Evolutionary conservation across 2,888 invertebrate species (phyloP), one percentile per base, ranked within the genome.

Genomic region (Neria commutata): DNA sequence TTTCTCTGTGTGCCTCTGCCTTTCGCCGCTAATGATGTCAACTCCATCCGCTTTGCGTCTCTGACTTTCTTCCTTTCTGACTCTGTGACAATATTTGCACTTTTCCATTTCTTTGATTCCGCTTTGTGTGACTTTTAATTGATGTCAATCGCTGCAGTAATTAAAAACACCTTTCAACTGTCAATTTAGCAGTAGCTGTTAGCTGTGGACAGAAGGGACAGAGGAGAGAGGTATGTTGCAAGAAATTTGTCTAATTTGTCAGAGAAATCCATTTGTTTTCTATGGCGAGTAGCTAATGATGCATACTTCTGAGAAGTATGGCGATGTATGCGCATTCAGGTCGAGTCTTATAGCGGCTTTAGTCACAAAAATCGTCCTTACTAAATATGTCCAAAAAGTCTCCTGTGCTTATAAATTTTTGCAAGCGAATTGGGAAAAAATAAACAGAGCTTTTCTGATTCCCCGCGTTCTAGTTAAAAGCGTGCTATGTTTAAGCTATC

Each of bases 111-210:
- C 66, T 71, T 68, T 70, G 71, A 75, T 68, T 70, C 65, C 63
- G 8, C 14, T 34, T 46, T 24, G n/a, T 45, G 33, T 21, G 33
- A n/a, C 29, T 19, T 51, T 50, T 33, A 19, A 57, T 72, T 37
- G 54, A 55, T 33, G 72, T 71, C 72, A 67, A 67, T 71, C 66
- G 17, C 64, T 65, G 55, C 56, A 69, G 70, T 75, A 78, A 78
- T 77, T 78, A 77, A 77, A 78, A 75, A 74, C 77, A 78, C 77
- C 77, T 77, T 78, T 77, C 65, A 67, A 71, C 68, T 68, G 75
- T 73, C 74, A 68, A 61, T 61, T 51, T 34, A 6, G 21, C 6
- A 6, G 11, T 29, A 8, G 29, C 11, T 8, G 5, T 21, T 6
- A 17, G 21, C 5, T 14, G 42, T 8, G 21, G 42, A 17, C n/a